These are phyloP conservation scores for Drosophila algonquin DNA, from an alignment of 2,888 invertebrate genomes.

Conservation along the genomic window DNA sequence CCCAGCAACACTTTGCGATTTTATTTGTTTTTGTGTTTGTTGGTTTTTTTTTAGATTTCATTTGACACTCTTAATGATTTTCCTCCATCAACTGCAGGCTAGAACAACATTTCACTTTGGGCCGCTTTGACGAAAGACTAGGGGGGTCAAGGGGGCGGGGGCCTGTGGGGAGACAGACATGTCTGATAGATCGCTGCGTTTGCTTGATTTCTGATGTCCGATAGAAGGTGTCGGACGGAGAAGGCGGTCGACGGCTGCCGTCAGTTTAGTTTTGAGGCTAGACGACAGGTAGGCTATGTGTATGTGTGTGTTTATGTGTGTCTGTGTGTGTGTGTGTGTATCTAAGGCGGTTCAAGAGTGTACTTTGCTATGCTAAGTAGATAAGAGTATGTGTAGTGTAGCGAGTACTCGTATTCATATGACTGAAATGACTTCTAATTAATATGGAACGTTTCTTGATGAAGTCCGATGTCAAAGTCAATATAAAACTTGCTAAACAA, in stretches of 20 bases:
- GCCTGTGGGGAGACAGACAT: constrained; percentile 4
- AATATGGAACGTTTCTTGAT: constrained; percentile 14
- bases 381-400: constrained; percentile 15
- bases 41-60: constrained; percentile 43
- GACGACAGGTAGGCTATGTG: neutral
- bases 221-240: constrained; percentile 31
- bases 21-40: constrained; percentile 53
- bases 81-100: constrained; percentile 64
- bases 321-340: constrained; percentile 14
- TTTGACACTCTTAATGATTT: constrained; percentile 77
- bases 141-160: neutral
- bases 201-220: constrained; percentile 49
- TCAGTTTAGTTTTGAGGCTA: constrained; percentile 3
- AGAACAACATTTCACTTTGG: constrained; percentile 49
- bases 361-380: constrained; percentile 20
- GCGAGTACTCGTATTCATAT: neutral
- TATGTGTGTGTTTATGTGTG: neutral
- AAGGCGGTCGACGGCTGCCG: constrained; percentile 1
- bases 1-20: constrained; percentile 45
- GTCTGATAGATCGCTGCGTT: constrained; percentile 64
- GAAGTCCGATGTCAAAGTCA: neutral
- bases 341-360: constrained; percentile 26
- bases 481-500: neutral
- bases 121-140: constrained; percentile 27
- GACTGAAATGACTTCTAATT: constrained; percentile 25